These are phyloP conservation scores for Malaclemys terrapin DNA, from an alignment of 2,113 vertebrate genomes.

Conservation along the genomic window DNA sequence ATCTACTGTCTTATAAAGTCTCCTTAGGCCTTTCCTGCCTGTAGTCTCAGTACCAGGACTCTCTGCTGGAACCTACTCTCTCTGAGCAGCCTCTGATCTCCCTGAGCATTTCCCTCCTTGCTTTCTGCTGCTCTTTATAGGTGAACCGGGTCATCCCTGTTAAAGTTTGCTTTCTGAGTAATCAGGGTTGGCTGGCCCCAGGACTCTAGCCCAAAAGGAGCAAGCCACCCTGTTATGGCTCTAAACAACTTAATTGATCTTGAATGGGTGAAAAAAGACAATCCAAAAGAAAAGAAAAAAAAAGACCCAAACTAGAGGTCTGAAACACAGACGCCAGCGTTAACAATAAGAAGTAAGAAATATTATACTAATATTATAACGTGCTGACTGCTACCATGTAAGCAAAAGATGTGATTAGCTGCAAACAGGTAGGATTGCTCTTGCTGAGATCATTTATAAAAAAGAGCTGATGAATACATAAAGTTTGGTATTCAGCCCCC, in stretches of 20 bases:
- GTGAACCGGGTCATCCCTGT: background rate
- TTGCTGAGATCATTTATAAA: constrained; percentile 6
- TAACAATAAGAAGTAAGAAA: constrained; percentile 9
- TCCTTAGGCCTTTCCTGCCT: background rate
- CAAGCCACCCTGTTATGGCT: background rate
- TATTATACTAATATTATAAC: constrained; percentile 7
- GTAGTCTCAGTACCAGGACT: background rate
- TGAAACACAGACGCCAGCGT: background rate
- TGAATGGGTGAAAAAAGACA: background rate
- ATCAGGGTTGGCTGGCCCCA: background rate
- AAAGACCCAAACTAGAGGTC: background rate
- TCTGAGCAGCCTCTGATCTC: background rate
- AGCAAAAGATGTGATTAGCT: background rate
- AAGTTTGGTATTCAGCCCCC: background rate
- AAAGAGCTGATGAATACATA: background rate
- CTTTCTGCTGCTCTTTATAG: background rate
- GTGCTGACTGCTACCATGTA: background rate
- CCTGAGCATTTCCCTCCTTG: background rate
- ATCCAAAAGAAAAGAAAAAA: background rate
- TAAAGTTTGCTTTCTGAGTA: background rate
- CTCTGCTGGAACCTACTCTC: background rate
- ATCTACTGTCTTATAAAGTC: background rate
- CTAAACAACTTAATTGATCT: background rate
- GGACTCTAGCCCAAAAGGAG: background rate
- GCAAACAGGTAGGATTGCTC: constrained; percentile 6